Evolutionary conservation across 1,140 invertebrate genomes (phyloP).

Genomic region (Euborellia annulipes): DNA sequence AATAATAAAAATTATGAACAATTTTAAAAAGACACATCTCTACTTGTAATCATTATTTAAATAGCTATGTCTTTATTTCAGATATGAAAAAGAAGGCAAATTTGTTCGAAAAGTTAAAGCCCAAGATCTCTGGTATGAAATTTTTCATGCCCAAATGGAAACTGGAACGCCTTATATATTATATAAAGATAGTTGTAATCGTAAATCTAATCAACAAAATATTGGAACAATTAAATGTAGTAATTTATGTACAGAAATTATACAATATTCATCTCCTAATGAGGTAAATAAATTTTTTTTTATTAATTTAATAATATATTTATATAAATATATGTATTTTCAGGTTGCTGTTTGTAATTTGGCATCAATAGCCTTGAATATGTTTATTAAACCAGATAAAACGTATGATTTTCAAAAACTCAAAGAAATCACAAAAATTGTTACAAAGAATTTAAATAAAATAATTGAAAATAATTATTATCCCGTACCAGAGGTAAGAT

Average conservation of each 20-base stretch:
- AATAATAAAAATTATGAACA: neutral
- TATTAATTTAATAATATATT: neutral
- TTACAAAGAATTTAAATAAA: constrained; percentile 89
- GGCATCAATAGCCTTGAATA: constrained; percentile 94
- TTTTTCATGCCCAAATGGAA: constrained; percentile 92
- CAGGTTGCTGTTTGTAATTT: constrained; percentile 93
- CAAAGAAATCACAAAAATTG: constrained; percentile 73
- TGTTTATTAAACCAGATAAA: constrained; percentile 67
- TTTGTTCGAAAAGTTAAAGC: constrained; percentile 67
- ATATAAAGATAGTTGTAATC: constrained; percentile 95
- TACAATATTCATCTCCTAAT: constrained; percentile 81
- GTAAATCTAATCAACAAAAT: constrained; percentile 97
- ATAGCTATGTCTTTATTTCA: constrained; percentile 20
- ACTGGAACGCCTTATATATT: constrained; percentile 97
- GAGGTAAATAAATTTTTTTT: constrained; percentile 38
- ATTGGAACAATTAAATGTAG: constrained; percentile 97
- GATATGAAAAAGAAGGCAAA: constrained; percentile 72
- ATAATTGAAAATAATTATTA: constrained; percentile 97
- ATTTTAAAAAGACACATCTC: neutral
- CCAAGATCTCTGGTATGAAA: constrained; percentile 82
- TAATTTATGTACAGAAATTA: constrained; percentile 95
- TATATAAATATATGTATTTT: constrained; percentile 12
- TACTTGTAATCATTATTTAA: constrained; percentile 1
- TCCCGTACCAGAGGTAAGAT: constrained; percentile 72
- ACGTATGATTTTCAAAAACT: constrained; percentile 84